These are phyloP conservation scores for Drosophila pallidifrons DNA, from an alignment of 1,140 invertebrate species.

Conservation along the genomic window DNA sequence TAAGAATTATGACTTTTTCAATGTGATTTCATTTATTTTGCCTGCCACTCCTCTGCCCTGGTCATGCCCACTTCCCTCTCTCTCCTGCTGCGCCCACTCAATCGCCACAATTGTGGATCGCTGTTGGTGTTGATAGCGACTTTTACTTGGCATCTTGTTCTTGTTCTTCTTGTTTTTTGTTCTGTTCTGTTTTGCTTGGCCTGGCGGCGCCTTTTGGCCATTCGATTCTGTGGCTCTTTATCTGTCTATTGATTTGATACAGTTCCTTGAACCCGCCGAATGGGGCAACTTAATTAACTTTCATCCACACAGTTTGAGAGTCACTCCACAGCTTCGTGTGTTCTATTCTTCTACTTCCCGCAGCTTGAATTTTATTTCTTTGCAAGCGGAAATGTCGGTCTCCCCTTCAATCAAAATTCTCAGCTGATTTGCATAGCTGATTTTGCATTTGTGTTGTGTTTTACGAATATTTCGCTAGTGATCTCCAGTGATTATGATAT, in stretches of 20 bases:
- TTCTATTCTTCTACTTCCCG: neutral
- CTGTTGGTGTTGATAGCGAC: slow-evolving; percentile 79
- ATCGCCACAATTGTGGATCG: slow-evolving; percentile 38
- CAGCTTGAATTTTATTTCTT: slow-evolving; percentile 9
- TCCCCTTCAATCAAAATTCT: slow-evolving; percentile 17
- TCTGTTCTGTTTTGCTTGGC: slow-evolving; percentile 6
- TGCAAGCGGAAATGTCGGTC: slow-evolving; percentile 37
- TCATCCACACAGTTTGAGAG: slow-evolving; percentile 62
- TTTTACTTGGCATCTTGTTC: slow-evolving; percentile 57
- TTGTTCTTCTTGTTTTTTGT: neutral
- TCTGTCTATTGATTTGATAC: slow-evolving; percentile 44
- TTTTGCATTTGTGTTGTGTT: slow-evolving; percentile 15
- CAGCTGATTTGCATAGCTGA: slow-evolving; percentile 37
- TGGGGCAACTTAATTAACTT: slow-evolving; percentile 75
- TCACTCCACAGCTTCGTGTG: slow-evolving; percentile 9
- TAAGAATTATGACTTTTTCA: slow-evolving; percentile 80
- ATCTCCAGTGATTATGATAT: slow-evolving; percentile 49
- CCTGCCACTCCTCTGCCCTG: slow-evolving; percentile 12
- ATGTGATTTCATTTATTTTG: slow-evolving; percentile 80
- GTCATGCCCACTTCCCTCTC: neutral
- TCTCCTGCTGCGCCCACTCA: slow-evolving; percentile 4
- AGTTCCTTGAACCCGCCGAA: slow-evolving; percentile 71
- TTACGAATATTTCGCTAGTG: slow-evolving; percentile 24
- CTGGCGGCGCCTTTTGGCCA: slow-evolving; percentile 50
- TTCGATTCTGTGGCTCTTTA: slow-evolving; percentile 34